These are phyloP conservation scores for Pachypanchax playfairii DNA, from an alignment of 2,113 vertebrate genomes.

Conservation along the genomic window DNA sequence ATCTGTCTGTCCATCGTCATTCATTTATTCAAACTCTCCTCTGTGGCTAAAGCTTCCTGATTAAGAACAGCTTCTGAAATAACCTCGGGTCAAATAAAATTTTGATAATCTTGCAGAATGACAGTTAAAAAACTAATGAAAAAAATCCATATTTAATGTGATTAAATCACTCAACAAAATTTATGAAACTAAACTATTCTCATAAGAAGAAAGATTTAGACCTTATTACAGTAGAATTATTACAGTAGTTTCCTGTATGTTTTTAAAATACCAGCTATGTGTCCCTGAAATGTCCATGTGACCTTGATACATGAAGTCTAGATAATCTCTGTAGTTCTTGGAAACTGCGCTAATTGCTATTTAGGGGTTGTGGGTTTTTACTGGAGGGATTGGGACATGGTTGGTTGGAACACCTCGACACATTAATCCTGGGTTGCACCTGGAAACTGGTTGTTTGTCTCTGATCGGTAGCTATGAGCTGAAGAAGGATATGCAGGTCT, in stretches of 20 bases:
- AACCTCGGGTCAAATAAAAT: slow-evolving; percentile 23
- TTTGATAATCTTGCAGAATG: slow-evolving; percentile 31
- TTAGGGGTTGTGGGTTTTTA: not conserved
- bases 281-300: slow-evolving; percentile 4
- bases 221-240: not conserved
- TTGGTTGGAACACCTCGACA: slow-evolving; percentile 39
- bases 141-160: not conserved
- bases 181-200: too few relatives aligned
- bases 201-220: too few relatives aligned
- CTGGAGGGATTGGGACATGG: not conserved
- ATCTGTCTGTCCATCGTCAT: slow-evolving; percentile 45
- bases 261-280: not conserved
- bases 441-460: slow-evolving; percentile 54
- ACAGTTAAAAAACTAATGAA: slow-evolving; percentile 27
- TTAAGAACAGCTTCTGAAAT: slow-evolving; percentile 22
- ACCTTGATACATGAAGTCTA: not conserved
- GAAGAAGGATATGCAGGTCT: slow-evolving; percentile 62
- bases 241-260: not conserved
- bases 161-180: not conserved
- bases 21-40: slow-evolving; percentile 51
- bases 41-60: slow-evolving; percentile 49
- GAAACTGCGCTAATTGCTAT: not conserved
- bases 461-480: slow-evolving; percentile 48
- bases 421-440: slow-evolving; percentile 61
- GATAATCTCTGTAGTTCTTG: slow-evolving; percentile 8